Percentiles rank a stretch among this genome's conserved stretches.
Conservation (phyloP, 2,113 vertebrate species). For the Vireo altiloquus region DNA sequence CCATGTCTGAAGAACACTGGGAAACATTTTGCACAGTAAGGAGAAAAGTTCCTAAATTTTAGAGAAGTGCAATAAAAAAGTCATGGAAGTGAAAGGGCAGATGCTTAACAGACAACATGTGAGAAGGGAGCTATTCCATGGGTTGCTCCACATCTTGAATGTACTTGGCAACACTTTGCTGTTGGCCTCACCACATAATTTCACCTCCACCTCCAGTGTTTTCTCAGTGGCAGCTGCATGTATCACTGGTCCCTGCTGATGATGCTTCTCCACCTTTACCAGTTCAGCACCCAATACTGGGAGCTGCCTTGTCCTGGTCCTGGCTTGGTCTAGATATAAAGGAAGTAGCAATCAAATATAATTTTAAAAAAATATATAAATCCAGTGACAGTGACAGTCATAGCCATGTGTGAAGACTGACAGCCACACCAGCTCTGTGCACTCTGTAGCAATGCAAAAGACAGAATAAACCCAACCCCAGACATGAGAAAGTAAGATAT, state of each 20-base stretch:
- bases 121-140: background rate
- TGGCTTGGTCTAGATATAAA: background rate
- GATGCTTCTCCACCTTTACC: background rate
- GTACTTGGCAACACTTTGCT: background rate
- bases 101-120: background rate
- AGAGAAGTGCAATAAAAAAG: background rate
- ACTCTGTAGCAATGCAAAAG: background rate
- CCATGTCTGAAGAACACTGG: background rate
- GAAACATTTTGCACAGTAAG: background rate
- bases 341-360: background rate
- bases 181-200: background rate
- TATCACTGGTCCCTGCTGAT: background rate
- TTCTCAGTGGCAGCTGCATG: background rate
- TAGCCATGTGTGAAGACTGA: background rate
- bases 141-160: background rate
- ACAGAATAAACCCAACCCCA: background rate
- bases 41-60: background rate
- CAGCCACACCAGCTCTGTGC: background rate
- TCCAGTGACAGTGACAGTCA: background rate
- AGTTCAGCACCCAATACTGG: background rate
- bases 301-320: background rate
- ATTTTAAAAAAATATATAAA: background rate
- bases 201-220: background rate
- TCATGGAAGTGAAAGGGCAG: background rate
- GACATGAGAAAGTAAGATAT: background rate